Conservation (phyloP, 1,140 invertebrate genomes). For the Penaeus indicus region DNA sequence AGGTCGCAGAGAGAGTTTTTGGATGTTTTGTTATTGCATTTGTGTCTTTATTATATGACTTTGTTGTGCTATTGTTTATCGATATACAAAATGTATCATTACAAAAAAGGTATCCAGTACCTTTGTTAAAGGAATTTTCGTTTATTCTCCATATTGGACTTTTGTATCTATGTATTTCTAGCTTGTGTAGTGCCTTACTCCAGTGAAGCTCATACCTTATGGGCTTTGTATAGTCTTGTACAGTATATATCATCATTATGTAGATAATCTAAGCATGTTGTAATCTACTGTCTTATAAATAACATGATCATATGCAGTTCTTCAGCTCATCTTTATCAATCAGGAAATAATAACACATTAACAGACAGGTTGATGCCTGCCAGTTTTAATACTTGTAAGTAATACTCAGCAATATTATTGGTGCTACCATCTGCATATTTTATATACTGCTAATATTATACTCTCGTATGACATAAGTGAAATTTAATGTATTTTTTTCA, state of each 20-base stretch:
- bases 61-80: not conserved
- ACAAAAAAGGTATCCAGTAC: conserved; percentile 9
- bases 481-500: conserved; percentile 1
- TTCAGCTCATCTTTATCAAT: not conserved
- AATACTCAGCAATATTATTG: conserved; percentile 24
- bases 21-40: not conserved
- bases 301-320: not conserved
- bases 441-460: conserved; percentile 30
- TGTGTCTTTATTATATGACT: not conserved
- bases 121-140: conserved; percentile 28
- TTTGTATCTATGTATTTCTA: conserved; percentile 29
- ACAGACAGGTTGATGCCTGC: not conserved
- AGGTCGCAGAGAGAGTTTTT: too few relatives aligned
- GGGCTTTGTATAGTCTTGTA: conserved; percentile 33
- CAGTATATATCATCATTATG: conserved; percentile 32
- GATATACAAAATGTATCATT: too few relatives aligned
- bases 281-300: conserved; percentile 11
- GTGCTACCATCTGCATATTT: conserved; percentile 10
- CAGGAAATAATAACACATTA: not conserved
- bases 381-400: not conserved
- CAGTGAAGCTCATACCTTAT: not conserved
- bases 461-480: not conserved
- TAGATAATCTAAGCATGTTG: conserved; percentile 25
- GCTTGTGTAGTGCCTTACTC: conserved; percentile 20
- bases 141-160: conserved; percentile 42